These are phyloP conservation scores for Polyommatus iphigenia DNA, from an alignment of 2,888 invertebrate genomes.

Conservation along the genomic window DNA sequence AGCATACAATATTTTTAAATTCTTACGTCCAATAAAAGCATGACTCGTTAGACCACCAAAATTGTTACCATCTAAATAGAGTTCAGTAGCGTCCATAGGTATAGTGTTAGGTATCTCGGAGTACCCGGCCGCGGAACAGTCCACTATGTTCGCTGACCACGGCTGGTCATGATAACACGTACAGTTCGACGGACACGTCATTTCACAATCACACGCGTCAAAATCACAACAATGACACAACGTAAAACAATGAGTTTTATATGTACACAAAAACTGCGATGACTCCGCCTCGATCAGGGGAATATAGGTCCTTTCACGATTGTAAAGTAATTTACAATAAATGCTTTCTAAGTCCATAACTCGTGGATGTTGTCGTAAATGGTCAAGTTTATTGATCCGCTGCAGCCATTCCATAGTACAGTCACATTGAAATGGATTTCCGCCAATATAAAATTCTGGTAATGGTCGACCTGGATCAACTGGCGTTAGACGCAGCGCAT, in stretches of 20 bases:
- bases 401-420: slow-evolving; percentile 98
- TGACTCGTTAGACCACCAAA: slow-evolving; percentile 93
- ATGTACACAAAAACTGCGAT: slow-evolving; percentile 94
- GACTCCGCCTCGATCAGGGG: slow-evolving; percentile 93
- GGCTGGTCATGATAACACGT: slow-evolving; percentile 96
- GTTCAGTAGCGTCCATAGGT: slow-evolving; percentile 97
- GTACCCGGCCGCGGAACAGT: slow-evolving; percentile 91
- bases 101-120: slow-evolving; percentile 91
- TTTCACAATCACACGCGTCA: slow-evolving; percentile 98
- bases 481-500: slow-evolving; percentile 90
- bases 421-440: slow-evolving; percentile 96
- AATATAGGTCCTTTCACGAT: slow-evolving; percentile 90
- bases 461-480: slow-evolving; percentile 87
- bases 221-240: slow-evolving; percentile 98
- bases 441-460: slow-evolving; percentile 95
- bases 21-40: slow-evolving; percentile 95
- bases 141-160: slow-evolving; percentile 96
- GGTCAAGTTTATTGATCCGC: slow-evolving; percentile 91
- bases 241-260: slow-evolving; percentile 96
- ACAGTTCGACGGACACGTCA: slow-evolving; percentile 96
- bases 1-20: slow-evolving; percentile 91
- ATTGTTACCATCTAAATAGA: slow-evolving; percentile 95
- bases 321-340: slow-evolving; percentile 92
- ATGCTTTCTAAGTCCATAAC: slow-evolving; percentile 95
- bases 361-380: slow-evolving; percentile 91